Evolutionary conservation across 2,888 invertebrate genomes (phyloP), one percentile per base, ranked within the genome.

Genomic region (Euphydryas editha): DNA sequence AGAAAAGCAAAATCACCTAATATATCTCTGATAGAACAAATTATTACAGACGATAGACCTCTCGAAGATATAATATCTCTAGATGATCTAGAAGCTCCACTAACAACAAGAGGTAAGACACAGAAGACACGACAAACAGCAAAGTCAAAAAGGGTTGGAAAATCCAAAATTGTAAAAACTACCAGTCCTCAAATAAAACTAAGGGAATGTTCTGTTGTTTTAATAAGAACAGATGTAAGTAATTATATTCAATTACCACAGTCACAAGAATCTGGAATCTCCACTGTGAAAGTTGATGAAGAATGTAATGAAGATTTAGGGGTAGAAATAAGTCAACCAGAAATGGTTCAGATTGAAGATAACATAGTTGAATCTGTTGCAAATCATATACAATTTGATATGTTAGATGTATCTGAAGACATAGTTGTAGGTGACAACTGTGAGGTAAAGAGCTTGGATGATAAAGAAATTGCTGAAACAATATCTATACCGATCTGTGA

Each of bases 381-480:
- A 6, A 86, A 83, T 73, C 87, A 88, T 59, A 75, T 91, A 44
- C 88, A 89, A 51, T 85, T 92, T 74, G 92, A 92, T 67, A 91
- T 92, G 91, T 78, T 92, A 64, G 92, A 92, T 77, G 91, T 92
- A 0, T 92, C 91, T 0, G 92, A 92, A 73, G 92, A 92, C 68
- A 92, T 92, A 63, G 83, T 88, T 0, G 89, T 92, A 67, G 91
- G 87, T 0, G 87, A 87, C 44, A 83, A 73, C 63, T 85, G 81
- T 76, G 90, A 90, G 63, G 74, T 83, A 0, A 90, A 90, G 69
- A 75, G 66, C 24, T 54, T 69, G 36, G 83, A 78, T 60, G 84
- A 85, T 54, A 88, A 86, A 70, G 81, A 79, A 59, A 63, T 71
- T 1, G 73, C 73, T 30, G 84, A 78, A 39, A 77, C 74, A 17